A percentile compares a stretch with the other conserved stretches of the same genome.
Conservation (phyloP, 2,888 invertebrate species). For the Caenorhabditis virilis region DNA sequence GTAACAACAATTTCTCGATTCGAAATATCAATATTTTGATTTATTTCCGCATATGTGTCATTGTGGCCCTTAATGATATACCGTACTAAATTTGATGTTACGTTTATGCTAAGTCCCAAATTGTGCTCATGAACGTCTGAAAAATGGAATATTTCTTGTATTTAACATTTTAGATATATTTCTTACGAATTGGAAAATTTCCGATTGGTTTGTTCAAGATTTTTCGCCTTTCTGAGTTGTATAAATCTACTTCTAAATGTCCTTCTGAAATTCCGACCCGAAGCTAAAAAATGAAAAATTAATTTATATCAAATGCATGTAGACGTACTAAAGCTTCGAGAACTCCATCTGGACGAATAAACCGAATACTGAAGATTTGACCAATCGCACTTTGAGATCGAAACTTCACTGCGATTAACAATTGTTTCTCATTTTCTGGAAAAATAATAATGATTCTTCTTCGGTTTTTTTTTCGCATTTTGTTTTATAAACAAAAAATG, state of each 20-base stretch:
- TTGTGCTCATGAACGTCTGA: slow-evolving; percentile 23
- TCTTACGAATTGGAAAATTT: slow-evolving; percentile 38
- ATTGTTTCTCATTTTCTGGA: slow-evolving; percentile 26
- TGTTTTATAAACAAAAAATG: background rate
- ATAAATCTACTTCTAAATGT: slow-evolving; percentile 30
- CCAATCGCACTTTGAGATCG: slow-evolving; percentile 28
- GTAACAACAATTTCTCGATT: slow-evolving; percentile 29
- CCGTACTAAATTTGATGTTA: slow-evolving; percentile 8
- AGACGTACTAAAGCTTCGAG: slow-evolving; percentile 22
- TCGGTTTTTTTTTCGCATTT: slow-evolving; percentile 1
- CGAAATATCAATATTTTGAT: slow-evolving; percentile 19
- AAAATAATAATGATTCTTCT: background rate
- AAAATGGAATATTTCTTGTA: background rate
- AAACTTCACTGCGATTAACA: slow-evolving; percentile 32
- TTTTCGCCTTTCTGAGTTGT: slow-evolving; percentile 8
- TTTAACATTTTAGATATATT: background rate
- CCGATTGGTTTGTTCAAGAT: slow-evolving; percentile 40
- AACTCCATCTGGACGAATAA: slow-evolving; percentile 28
- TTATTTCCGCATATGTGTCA: slow-evolving; percentile 30
- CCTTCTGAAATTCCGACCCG: slow-evolving; percentile 18
- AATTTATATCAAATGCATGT: background rate
- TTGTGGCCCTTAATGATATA: slow-evolving; percentile 13
- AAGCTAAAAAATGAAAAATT: slow-evolving; percentile 16
- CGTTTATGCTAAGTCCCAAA: slow-evolving; percentile 16
- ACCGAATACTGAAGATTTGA: slow-evolving; percentile 35